Base-by-base conservation (phyloP, 2,797 vertebrate species). In the Phalloptychus januarius region DNA sequence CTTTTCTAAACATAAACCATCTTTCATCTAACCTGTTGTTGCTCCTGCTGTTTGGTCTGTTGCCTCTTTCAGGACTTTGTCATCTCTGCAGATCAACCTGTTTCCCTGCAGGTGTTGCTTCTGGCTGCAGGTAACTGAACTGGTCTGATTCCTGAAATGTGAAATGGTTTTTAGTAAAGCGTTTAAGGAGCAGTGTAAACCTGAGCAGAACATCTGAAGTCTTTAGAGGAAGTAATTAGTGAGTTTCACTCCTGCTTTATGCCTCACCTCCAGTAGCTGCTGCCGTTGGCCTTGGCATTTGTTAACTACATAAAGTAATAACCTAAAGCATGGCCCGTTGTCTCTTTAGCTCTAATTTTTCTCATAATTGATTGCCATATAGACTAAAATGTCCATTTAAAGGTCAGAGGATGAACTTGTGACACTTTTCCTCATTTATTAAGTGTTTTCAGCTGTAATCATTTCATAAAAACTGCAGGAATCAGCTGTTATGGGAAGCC, bases 311-410 rank as follows among this genome's bases (percentile, higher is more conserved):
- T 61, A 25, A 78, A 84, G 71, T 50, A 72, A 15, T 42, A 69
- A 69, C 65, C 74, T 25, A 71, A 83, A 75, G 52, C 52, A 20
- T 33, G 25, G 45, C 61, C 63, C 20, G 46, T 72, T 38, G 50
- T 48, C 38, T 63, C 58, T 74, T 40, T n/a, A 58, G 58, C 38
- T 20, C 12, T 58, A 16, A 42, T 78, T 69, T 25, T 23, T 46
- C 15, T 45, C 40, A 50, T n/a, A 42, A 67, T 71, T 56, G 42
- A 48, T 54, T 40, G 42, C 75, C 36, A 23, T 38, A 12, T 25
- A 56, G 25, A 77, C 58, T 48, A 13, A 76, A 82, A 76, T 78
- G 73, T 80, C 71, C 76, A 61, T 79, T 69, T n/a, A 71, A 85
- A 80, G 54, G 76, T 80, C 75, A 75, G 10, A 79, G 75, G 48